These are phyloP conservation scores for Rhagologus leucostigma DNA, from an alignment of 2,113 vertebrate species.

Conservation along the genomic window DNA sequence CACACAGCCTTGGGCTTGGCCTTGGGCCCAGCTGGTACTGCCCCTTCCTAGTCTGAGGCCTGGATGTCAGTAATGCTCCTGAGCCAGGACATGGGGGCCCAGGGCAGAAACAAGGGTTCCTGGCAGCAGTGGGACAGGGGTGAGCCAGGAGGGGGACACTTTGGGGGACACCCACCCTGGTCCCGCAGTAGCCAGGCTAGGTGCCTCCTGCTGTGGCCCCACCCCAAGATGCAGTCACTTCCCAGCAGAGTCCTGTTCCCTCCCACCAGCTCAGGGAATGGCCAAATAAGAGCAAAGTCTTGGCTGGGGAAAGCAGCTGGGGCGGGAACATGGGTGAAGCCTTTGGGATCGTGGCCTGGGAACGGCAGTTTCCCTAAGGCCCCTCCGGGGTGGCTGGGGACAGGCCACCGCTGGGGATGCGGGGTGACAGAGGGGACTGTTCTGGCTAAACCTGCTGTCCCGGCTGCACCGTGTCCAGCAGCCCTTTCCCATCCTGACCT, in stretches of 20 bases:
- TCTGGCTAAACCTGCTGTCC: background rate
- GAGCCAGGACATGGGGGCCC: rapidly evolving
- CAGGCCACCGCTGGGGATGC: background rate
- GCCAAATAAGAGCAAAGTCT: slow-evolving; percentile 67
- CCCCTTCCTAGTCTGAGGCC: rapidly evolving
- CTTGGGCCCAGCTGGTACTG: background rate
- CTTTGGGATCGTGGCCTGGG: background rate
- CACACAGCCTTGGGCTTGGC: background rate
- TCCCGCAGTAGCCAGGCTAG: background rate
- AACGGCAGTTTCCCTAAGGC: background rate
- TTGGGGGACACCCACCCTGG: rapidly evolving
- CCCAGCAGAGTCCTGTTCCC: slow-evolving; percentile 21
- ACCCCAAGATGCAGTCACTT: slow-evolving; percentile 51
- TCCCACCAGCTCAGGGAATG: slow-evolving; percentile 43
- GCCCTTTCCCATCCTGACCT: background rate
- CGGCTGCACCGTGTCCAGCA: rapidly evolving
- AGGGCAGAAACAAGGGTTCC: background rate
- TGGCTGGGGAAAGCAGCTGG: background rate
- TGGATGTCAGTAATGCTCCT: background rate
- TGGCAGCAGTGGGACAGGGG: background rate
- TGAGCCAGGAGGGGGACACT: background rate
- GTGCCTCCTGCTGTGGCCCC: slow-evolving; percentile 15
- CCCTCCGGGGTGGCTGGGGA: background rate
- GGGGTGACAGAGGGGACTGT: rapidly evolving
- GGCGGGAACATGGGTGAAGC: slow-evolving; percentile 35